These are phyloP conservation scores for Dioctria linearis DNA, from an alignment of 2,888 invertebrate species.

Conservation along the genomic window DNA sequence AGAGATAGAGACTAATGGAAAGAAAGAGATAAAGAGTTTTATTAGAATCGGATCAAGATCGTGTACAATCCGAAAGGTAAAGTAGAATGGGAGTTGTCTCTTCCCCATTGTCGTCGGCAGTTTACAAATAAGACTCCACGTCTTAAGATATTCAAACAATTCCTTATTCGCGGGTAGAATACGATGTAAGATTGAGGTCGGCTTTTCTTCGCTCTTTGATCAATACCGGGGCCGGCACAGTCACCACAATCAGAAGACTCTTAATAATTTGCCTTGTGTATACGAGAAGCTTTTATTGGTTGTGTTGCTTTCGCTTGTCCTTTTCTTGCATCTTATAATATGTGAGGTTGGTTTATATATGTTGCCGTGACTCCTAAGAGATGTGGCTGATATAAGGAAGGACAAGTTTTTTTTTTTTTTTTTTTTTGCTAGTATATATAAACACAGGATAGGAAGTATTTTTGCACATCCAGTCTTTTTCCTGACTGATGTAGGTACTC, in stretches of 20 bases:
- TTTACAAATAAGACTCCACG: conserved; percentile 52
- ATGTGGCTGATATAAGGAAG: conserved; percentile 14
- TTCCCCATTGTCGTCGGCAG: conserved; percentile 51
- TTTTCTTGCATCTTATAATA: conserved; percentile 6
- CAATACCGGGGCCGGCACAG: conserved; percentile 35
- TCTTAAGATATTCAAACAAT: conserved; percentile 62
- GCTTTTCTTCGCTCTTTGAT: conserved; percentile 49
- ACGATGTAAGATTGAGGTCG: conserved; percentile 50
- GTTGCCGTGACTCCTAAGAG: background rate
- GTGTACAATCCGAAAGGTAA: conserved; percentile 20
- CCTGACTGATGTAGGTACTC: background rate
- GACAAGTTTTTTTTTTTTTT: conserved; percentile 38
- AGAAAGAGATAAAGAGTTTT: background rate
- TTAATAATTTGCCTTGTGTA: conserved; percentile 48
- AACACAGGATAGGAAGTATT: conserved; percentile 32
- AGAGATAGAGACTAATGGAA: too few species aligned
- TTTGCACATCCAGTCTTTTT: background rate
- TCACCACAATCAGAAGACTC: conserved; percentile 36
- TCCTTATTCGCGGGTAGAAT: conserved; percentile 60
- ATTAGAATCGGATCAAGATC: conserved; percentile 33
- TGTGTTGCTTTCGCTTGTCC: conserved; percentile 32
- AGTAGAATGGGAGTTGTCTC: conserved; percentile 50
- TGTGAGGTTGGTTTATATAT: background rate
- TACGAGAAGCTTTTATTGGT: conserved; percentile 19
- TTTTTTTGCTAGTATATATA: conserved; percentile 4